Conservation (phyloP, 2,113 vertebrate genomes). For the Merops nubicus region DNA sequence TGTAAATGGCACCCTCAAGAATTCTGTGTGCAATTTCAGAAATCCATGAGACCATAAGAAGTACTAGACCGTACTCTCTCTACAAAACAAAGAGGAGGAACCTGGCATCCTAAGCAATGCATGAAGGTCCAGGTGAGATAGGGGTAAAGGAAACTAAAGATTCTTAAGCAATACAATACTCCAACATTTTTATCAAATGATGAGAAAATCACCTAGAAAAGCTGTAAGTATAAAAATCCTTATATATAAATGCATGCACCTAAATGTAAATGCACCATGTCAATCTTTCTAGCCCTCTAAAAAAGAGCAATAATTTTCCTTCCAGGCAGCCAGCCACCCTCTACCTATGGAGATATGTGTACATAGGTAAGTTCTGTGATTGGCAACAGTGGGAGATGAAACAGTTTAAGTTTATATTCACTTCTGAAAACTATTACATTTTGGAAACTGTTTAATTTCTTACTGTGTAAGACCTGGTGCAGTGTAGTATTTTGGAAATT, state of each 20-base stretch:
- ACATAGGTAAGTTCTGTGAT: not conserved
- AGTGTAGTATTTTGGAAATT: not conserved
- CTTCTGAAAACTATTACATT: not conserved
- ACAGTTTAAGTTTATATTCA: not conserved
- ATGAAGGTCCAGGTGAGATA: not conserved
- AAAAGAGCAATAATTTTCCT: rapidly evolving
- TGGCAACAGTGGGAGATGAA: not conserved
- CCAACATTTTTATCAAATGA: not conserved
- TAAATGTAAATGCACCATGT: not conserved
- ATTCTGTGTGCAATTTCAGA: not conserved
- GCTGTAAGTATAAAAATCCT: not conserved
- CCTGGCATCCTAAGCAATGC: not conserved
- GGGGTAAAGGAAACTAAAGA: not conserved
- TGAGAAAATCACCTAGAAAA: not conserved
- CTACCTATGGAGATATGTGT: not conserved
- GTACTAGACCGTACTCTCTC: not conserved
- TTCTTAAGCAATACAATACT: not conserved
- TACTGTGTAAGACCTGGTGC: not conserved
- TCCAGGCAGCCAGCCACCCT: not conserved
- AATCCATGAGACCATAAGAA: not conserved
- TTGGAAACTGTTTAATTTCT: not conserved
- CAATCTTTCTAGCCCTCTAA: not conserved
- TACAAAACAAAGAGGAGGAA: not conserved
- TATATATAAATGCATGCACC: not conserved
- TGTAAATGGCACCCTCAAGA: not conserved